Base-by-base conservation (phyloP, 2,797 vertebrate species). In the Semaprochilodus insignis region DNA sequence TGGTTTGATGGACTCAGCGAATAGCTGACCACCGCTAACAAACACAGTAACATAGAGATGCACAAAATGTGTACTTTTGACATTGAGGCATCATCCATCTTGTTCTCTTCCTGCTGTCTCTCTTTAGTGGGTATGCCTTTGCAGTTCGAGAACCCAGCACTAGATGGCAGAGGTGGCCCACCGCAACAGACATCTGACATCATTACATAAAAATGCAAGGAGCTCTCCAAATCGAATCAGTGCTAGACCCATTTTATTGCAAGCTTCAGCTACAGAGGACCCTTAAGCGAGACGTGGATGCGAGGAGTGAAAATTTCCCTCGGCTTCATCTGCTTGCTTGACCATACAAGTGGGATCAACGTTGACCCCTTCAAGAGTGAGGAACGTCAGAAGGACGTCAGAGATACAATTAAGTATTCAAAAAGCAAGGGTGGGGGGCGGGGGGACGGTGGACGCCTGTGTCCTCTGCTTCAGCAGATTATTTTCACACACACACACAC, bases 131-230 rank as follows among this genome's bases (percentile, higher is more conserved):
- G 62, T 88, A 91, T 87, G 19, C 93, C 23, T 87, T 21, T 87
- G 89, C 86, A 90, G 85, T 80, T 87, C 67, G 34, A 31, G 3
- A 0, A 40, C 72, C 16, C 40, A 87, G 59, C 94, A 89, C 90
- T 88, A 94, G 94, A 92, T 92, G 21, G 91, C 93, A 92, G 92
- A 90, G 92, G 40, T 51, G 83, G 40, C 85, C 88, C 69, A 80
- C 84, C 86, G 11, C 80, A 81, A 36, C 75, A 84, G 40, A 48
- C 0, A 31, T 40, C 60, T 83, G 76, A 82, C 83, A 86, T 67
- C 82, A 67, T 87, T 89, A 87, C 83, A 80, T 87, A 85, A 87
- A 88, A 67, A 79, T 90, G 88, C 90, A 92, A 90, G 87, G 86
- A 89, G 90, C 90, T 88, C 86, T 89, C 89, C 90, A 90, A 91